Percentiles rank a stretch among this genome's conserved stretches.
Conservation (phyloP, 2,888 invertebrate genomes). For the Nineta flava region DNA sequence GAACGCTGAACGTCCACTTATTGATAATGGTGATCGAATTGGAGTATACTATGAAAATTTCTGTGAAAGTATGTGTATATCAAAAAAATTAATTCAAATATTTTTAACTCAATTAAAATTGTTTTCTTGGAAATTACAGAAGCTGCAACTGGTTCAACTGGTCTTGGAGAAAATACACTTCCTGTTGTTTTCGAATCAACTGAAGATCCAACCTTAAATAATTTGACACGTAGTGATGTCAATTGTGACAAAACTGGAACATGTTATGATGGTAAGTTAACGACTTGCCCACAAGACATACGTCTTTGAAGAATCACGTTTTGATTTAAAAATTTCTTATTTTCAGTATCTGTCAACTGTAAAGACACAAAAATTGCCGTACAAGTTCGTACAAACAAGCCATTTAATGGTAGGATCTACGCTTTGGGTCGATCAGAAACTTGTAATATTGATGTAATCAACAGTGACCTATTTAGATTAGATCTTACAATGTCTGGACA, state of each 20-base stretch:
- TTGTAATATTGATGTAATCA: slow-evolving; percentile 85
- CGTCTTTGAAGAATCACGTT: too few relatives aligned
- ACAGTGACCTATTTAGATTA: slow-evolving; percentile 80
- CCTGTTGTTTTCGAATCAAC: slow-evolving; percentile 65
- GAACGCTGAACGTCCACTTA: slow-evolving; percentile 75
- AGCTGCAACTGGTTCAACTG: slow-evolving; percentile 16
- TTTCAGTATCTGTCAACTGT: slow-evolving; percentile 79
- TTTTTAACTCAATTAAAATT: not conserved
- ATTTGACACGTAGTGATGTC: slow-evolving; percentile 59
- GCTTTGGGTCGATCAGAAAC: slow-evolving; percentile 87
- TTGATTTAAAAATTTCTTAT: not conserved
- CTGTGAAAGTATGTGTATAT: slow-evolving; percentile 61
- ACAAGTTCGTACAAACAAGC: slow-evolving; percentile 82
- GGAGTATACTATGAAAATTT: slow-evolving; percentile 82
- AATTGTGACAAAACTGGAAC: slow-evolving; percentile 92
- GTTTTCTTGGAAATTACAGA: slow-evolving; percentile 11
- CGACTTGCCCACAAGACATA: slow-evolving; percentile 1
- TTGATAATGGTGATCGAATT: slow-evolving; percentile 80
- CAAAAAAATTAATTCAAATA: slow-evolving; percentile 1
- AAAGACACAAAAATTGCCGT: slow-evolving; percentile 89
- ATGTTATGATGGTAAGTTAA: slow-evolving; percentile 72
- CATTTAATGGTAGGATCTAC: slow-evolving; percentile 88
- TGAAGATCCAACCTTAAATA: slow-evolving; percentile 56
- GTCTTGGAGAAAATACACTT: slow-evolving; percentile 38
- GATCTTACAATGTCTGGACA: slow-evolving; percentile 88